phyloP scores from a whole-genome alignment of 2,797 vertebrate species.

The Sebastes diaconus region DNA sequence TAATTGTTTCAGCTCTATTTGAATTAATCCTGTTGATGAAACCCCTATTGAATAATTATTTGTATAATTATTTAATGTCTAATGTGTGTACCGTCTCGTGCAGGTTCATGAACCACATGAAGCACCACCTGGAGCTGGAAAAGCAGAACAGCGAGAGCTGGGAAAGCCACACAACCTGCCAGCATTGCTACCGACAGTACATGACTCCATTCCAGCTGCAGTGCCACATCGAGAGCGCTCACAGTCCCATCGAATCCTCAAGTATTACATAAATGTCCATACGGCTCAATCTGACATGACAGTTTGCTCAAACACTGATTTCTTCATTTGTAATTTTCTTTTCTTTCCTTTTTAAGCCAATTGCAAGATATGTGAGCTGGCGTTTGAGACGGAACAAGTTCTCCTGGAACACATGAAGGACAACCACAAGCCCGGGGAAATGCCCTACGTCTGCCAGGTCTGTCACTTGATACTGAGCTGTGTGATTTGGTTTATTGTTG shows the following conservation, averaged over 20 bases:
- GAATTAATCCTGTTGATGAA: background rate
- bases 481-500: background rate
- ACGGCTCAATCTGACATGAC: background rate
- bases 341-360: conserved; percentile 84
- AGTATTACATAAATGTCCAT: conserved; percentile 77
- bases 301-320: background rate
- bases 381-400: conserved; percentile 97
- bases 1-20: background rate
- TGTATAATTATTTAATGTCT: background rate
- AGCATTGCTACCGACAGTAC: conserved; percentile 98
- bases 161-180: conserved; percentile 98
- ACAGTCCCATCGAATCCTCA: conserved; percentile 93
- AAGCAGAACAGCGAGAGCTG: conserved; percentile 98
- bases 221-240: conserved; percentile 98
- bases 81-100: background rate
- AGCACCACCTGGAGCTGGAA: conserved; percentile 97
- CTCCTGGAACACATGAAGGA: conserved; percentile 99
- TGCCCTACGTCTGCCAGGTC: conserved; percentile 99
- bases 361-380: conserved; percentile 99
- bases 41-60: background rate
- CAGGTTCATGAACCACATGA: conserved; percentile 99
- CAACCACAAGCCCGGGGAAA: conserved; percentile 99
- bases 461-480: background rate
- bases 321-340: background rate
- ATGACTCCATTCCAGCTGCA: conserved; percentile 97